Evolutionary conservation across 30 jellyfish, hydroid and myxozoan genomes (phyloP), one percentile per base, ranked within the genome.

Genomic region (Nemopilema nomurai): DNA sequence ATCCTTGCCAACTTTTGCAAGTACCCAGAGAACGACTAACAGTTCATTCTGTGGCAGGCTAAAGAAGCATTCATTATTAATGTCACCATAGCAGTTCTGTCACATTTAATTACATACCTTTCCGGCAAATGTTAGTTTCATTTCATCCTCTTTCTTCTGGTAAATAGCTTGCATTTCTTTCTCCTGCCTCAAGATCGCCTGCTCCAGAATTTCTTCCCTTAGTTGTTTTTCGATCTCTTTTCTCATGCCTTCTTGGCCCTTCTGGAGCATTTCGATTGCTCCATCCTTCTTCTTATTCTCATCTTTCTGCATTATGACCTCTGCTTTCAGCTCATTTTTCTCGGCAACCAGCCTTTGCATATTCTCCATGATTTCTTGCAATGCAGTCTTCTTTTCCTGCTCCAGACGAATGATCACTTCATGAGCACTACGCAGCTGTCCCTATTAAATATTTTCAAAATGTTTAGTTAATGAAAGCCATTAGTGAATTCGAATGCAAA

Each of bases 151-250:
- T 76, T 95, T 95, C 92, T 90, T 87, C 74, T 71, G 82, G 72
- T 62, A 95, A 25, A 95, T 67, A n/a, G 69, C 74, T 66, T 88
- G 90, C 89, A 89, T 62, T 81, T 95, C 97, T 53, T 85, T 80
- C 69, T 95, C 97, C 76, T 95, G 96, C 68, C 95, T 79, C 64
- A 78, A 53, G 85, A 90, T 62, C 0, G 96, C 99, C 26, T 80
- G 96, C 33, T 94, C 91, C 21, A 95, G 71, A 50, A 90, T 84
- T 18, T 68, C 53, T 20, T 79, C 94, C 72, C 72, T 90, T 62
- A 85, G 69, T 28, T 90, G 97, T 69, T 85, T 81, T 57, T 79
- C 88, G 7, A 90, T 30, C 27, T 74, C 90, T 67, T 95, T 71
- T 26, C 96, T 87, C 90, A 87, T 69, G 51, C 81, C 80, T 26